Evolutionary conservation across 1,140 invertebrate species (phyloP).

Genomic region (Cotesia chilonis): DNA sequence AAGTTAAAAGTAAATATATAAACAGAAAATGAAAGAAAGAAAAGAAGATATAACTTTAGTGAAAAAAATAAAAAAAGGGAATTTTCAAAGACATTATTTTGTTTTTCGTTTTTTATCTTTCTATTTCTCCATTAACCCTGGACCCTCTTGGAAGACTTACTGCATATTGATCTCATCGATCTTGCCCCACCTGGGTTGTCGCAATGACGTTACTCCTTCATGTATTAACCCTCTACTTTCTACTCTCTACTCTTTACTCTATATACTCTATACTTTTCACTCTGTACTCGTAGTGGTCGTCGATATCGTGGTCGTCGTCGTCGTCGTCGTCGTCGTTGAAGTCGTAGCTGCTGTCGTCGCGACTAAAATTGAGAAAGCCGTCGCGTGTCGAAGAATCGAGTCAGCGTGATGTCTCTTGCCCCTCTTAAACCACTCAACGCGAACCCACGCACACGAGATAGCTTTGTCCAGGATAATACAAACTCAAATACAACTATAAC

Average conservation of each 20-base stretch:
- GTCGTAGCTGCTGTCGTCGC: not conserved
- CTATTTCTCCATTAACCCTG: conserved; percentile 58
- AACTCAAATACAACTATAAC: conserved; percentile 35
- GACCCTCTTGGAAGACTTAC: conserved; percentile 60
- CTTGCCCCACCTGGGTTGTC: conserved; percentile 36
- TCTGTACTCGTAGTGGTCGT: not conserved
- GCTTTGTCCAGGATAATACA: conserved; percentile 24
- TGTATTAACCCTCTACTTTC: conserved; percentile 28
- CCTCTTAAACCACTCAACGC: conserved; percentile 9
- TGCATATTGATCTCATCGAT: conserved; percentile 66
- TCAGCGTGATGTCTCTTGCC: conserved; percentile 12
- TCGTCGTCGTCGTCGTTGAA: no score
- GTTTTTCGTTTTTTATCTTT: conserved; percentile 1
- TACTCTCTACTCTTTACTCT: conserved; percentile 22
- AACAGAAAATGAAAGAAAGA: no score
- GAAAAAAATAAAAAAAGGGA: not conserved
- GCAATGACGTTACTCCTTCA: conserved; percentile 29
- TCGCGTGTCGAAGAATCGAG: conserved; percentile 21
- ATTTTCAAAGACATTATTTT: conserved; percentile 9
- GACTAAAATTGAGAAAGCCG: conserved; percentile 28
- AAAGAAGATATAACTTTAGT: not conserved
- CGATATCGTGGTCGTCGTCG: conserved; percentile 6
- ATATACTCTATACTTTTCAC: no score
- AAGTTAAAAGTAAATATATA: no score
- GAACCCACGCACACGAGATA: conserved; percentile 21